Base-by-base conservation (phyloP, 2,888 invertebrate genomes). In the Polydrusus cervinus region DNA sequence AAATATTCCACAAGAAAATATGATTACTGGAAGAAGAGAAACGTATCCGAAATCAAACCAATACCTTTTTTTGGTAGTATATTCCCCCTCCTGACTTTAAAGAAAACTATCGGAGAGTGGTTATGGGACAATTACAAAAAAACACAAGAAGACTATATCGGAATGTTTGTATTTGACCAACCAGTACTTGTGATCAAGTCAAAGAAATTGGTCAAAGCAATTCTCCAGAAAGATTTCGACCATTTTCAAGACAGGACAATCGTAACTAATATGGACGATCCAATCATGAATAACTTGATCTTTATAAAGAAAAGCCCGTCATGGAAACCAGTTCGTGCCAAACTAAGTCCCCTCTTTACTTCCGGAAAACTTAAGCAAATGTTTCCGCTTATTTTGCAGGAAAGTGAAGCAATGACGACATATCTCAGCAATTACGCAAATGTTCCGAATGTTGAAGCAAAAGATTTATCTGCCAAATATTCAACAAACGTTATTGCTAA, bases 351-450 rank as follows among this genome's bases (percentile, higher is more conserved):
- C 0, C 88, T 89, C 0, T 89, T 91, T 79, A 89, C 90, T 0
- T 87, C 89, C 0, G 90, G 89, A n/a, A 91, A 90, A 82, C 83
- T 91, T 72, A 90, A 88, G 80, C 83, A 82, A 51, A 90, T 90
- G 90, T 86, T 88, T 34, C 86, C 86, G 0, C 80, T 88, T 11
- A 86, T 89, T 76, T 79, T 85, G 20, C 84, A 86, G 30, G 86
- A 71, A 34, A 55, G 68, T 57, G 55, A 71, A 49, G n/a, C 25
- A 14, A 49, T 74, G 40, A 38, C 18, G 18, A 20, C 60, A 34
- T 75, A 71, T 18, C 34, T 71, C 14, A 20, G 10, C 70, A 40
- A 40, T 62, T 1, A 51, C 11, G 47, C 30, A 3, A 53, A 38
- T 70, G 25, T 57, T 49, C 40, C 65, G 0, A 62, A 78, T 8